A percentile compares a stretch with the other conserved stretches of the same genome.
phyloP scores from a whole-genome alignment of 2,888 invertebrate species.

The Cantharis flavilabris region DNA sequence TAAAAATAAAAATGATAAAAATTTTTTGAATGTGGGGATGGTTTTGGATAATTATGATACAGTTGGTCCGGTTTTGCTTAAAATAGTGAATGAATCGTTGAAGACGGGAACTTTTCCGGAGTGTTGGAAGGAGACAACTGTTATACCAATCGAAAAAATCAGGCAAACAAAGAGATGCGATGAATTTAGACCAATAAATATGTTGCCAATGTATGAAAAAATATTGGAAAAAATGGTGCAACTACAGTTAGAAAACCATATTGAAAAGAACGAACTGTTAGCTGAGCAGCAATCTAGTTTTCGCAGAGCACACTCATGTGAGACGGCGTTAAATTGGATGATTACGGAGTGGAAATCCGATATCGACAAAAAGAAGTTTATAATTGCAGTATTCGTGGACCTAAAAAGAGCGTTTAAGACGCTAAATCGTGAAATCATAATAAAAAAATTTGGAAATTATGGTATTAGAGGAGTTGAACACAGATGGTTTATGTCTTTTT shows the following conservation, averaged over 20 bases:
- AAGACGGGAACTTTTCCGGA: no score
- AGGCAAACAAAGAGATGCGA: neutral
- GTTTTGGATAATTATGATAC: no score
- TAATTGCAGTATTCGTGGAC: neutral
- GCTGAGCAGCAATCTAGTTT: neutral
- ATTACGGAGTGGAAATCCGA: neutral
- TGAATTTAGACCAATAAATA: neutral
- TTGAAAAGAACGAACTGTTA: neutral
- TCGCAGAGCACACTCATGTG: neutral
- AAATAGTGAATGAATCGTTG: neutral
- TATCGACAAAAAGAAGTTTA: neutral
- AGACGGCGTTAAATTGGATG: neutral
- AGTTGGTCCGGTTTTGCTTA: no score
- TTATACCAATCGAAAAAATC: no score
- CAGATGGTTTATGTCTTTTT: neutral
- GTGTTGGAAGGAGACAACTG: no score
- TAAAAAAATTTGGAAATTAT: no score
- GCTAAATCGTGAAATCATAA: neutral
- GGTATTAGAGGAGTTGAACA: neutral
- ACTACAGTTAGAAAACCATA: neutral
- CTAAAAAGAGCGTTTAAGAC: no score
- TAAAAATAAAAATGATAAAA: neutral
- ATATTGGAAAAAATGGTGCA: neutral
- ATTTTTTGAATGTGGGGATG: no score
- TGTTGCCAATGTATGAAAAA: neutral